phyloP scores from a whole-genome alignment of 1,140 invertebrate species.

The Drosophila gunungcola region DNA sequence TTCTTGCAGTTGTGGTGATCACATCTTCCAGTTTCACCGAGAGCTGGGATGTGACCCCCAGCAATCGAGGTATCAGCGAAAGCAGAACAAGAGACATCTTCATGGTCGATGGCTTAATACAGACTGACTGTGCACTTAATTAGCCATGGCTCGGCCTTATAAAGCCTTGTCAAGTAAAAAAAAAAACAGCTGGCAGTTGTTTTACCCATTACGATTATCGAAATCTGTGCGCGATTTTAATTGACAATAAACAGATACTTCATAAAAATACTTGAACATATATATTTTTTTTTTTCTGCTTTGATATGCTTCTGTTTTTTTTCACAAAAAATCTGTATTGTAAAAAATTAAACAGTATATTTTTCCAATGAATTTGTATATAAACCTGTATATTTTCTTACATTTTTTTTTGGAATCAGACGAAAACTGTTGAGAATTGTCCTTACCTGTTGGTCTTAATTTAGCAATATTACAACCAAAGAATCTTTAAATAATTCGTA shows the following conservation, averaged over 20 bases:
- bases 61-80: background rate
- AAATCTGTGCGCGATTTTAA: conserved; percentile 1
- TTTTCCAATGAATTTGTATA: too few species aligned
- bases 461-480: too few species aligned
- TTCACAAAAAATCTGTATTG: too few species aligned
- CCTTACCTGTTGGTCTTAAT: too few species aligned
- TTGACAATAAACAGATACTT: conserved; percentile 19
- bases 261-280: background rate
- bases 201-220: background rate
- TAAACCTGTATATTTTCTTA: too few species aligned
- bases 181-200: conserved; percentile 32
- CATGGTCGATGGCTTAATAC: conserved; percentile 4
- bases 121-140: background rate
- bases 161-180: background rate
- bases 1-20: background rate
- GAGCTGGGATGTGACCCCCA: background rate
- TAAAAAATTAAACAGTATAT: too few species aligned
- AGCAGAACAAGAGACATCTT: background rate
- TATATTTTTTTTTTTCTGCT: too few species aligned
- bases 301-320: too few species aligned
- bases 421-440: too few species aligned
- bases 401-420: too few species aligned
- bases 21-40: background rate
- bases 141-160: background rate
- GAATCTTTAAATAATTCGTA: too few species aligned